Evolutionary conservation across 1,140 invertebrate species (phyloP), one percentile per base, ranked within the genome.

Genomic region (Drosophila trapezifrons): DNA sequence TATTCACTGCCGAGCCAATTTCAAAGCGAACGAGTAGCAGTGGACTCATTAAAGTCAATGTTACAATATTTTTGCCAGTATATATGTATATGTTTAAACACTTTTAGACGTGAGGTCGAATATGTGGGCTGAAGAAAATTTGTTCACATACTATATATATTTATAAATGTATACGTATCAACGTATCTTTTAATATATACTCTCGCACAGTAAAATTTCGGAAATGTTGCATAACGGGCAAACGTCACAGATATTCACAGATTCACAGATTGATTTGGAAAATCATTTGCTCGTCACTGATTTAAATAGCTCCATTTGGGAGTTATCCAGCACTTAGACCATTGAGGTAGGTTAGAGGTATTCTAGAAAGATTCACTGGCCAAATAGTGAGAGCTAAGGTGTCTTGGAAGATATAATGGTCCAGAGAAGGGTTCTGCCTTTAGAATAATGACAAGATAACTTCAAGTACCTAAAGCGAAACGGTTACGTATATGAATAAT

Each of bases 401-500:
- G 9, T 12, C 47, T 2, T 5, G 10, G 12, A 5, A 5, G 12
- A 42, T 8, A 12, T 54, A 22, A 37, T 10, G 20, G 12, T n/a
- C 32, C 51, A 20, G 5, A 3, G 18, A 1, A 17, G 13, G 3
- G 10, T 35, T 52, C 6, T n/a, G 18, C n/a, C 10, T 10, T 37
- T 32, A n/a, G 35, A 32, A 54, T 43, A 75, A 32, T 43, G 54
- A 27, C 15, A 58, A 66, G 45, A 52, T 10, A 58, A 72, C 65
- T 71, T 58, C 59, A 67, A 58, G 75, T 85, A 86, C 82, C 82
- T 77, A 73, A 59, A 59, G 75, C 60, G 58, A 76, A 67, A 83
- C 84, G 65, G 74, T 66, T 81, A 89, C 83, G 83, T 86, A 81
- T 77, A 55, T 63, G 77, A 83, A 76, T 76, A 84, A 83, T 77